Evolutionary conservation across 2,113 vertebrate genomes (phyloP), one percentile per base, ranked within the genome.

Genomic region (Amphilophus citrinellus): DNA sequence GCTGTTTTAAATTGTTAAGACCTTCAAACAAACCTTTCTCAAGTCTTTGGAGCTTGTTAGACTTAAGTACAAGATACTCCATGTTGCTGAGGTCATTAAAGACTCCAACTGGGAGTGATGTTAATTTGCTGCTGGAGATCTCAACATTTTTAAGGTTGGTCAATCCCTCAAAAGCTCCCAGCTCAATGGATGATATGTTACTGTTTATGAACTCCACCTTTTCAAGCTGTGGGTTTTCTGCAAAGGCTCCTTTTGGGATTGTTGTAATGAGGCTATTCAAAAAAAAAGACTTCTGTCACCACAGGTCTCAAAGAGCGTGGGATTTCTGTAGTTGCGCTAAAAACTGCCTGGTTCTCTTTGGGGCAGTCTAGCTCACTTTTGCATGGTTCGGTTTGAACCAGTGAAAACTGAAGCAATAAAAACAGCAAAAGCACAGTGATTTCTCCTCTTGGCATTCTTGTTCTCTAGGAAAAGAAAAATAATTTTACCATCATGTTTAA

Each of bases 91-190:
- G 92, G 58, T 93, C 66, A 50, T 92, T 89, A 89, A 97, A 98
- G 79, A 94, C 89, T 47, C 95, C 96, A n/a, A 85, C 65, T 6
- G 93, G 80, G 3, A 97, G 56, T 22, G 86, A 93, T 7, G 77
- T 84, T 56, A 97, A 58, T 0, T 37, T 4, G 8, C 90, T 96
- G 18, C 50, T 65, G 47, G 96, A 95, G 85, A 97, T 95, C 13
- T 96, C 96, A 79, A 96, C 35, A 2, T 73, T 18, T 6, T 9
- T 86, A 24, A 97, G 87, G 13, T 95, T 77, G 9, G 81, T 71
- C 82, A 97, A 84, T 79, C 92, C 92, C 78, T 96, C 95, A 89
- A 98, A 97, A 20, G 96, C 96, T 71, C 96, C 96, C 4, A 87
- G 82, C 82, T 97, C 96, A 10, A 97, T 77, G 9, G 76, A 86